Base-by-base conservation (phyloP, 2,113 vertebrate species). In the Procavia capensis region DNA sequence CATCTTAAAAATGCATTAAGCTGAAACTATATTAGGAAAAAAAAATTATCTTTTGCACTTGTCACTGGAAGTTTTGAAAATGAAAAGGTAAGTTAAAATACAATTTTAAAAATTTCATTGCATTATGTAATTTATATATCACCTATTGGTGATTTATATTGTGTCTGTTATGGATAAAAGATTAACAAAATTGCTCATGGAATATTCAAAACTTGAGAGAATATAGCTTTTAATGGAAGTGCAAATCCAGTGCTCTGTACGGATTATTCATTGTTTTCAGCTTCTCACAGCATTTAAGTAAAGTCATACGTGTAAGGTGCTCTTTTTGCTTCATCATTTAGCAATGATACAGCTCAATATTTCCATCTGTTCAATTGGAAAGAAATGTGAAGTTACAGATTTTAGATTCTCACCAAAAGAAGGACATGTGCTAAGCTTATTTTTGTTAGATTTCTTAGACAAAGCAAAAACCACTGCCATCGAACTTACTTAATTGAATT, bases 231-330 rank as follows among this genome's bases (percentile, higher is more conserved):
- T 94, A 95, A 87, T 72, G 29, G 70, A 92, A 82, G 14, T 39
- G 79, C 79, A 92, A 81, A 59, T 27, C 25, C 68, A 41, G 25
- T 27, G 59, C 5, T 70, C 34, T 41, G 88, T 90, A 90, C 90
- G 68, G 85, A 83, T 90, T 90, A 94, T 94, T 94, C 64, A 95
- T 95, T 88, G 29, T 61, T 91, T 93, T 92, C 39, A 61, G 24
- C 54, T 92, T 88, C 45, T 78, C n/a, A 20, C 50, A 89, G 45
- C 50, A 86, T 85, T 86, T 95, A 70, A 39, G 9, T 72, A 85
- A 93, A 82, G 47, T 63, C 45, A 27, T 39, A 31, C 36, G 47
- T 64, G 85, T 85, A 61, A 70, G 27, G n/a, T 14, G 29, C 57
- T 80, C 6, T 61, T 87, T 95, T 87, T 91, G 61, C 10, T 11